phyloP scores from a whole-genome alignment of 2,113 vertebrate genomes.

The Festucalex cinctus region DNA sequence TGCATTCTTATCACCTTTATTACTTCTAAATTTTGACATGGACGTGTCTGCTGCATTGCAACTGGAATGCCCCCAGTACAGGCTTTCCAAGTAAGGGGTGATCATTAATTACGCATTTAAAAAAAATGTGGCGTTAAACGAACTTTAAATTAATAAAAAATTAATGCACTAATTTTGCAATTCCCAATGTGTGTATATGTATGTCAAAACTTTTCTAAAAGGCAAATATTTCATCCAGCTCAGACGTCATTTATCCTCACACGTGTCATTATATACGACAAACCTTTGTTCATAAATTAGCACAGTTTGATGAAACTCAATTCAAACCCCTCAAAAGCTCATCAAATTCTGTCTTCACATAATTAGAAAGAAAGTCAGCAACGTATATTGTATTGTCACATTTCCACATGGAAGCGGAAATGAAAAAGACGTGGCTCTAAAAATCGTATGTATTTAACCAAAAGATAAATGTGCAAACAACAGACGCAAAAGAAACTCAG shows the following conservation, averaged over 20 bases:
- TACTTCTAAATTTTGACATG: too few species aligned
- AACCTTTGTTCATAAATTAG: background rate
- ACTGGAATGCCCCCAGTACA: too few species aligned
- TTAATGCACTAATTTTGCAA: too few species aligned
- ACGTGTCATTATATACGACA: background rate
- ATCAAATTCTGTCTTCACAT: conserved; percentile 4
- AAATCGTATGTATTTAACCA: conserved; percentile 3
- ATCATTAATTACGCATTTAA: too few species aligned
- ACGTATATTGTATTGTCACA: background rate
- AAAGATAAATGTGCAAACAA: conserved; percentile 4
- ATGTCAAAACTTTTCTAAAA: background rate
- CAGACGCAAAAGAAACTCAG: conserved; percentile 21
- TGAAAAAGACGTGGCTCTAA: conserved; percentile 10
- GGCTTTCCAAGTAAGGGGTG: too few species aligned
- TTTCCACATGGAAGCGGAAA: conserved; percentile 10
- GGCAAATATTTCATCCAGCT: background rate
- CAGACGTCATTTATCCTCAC: background rate
- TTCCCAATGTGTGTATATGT: too few species aligned
- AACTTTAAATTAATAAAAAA: too few species aligned
- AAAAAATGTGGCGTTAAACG: too few species aligned
- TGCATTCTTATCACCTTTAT: too few species aligned
- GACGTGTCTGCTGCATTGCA: too few species aligned
- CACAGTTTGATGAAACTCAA: background rate
- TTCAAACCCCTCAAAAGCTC: conserved; percentile 1
- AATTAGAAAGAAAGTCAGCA: background rate